Base-by-base conservation (phyloP, 2,888 invertebrate genomes). In the Notocelia uddmanniana region DNA sequence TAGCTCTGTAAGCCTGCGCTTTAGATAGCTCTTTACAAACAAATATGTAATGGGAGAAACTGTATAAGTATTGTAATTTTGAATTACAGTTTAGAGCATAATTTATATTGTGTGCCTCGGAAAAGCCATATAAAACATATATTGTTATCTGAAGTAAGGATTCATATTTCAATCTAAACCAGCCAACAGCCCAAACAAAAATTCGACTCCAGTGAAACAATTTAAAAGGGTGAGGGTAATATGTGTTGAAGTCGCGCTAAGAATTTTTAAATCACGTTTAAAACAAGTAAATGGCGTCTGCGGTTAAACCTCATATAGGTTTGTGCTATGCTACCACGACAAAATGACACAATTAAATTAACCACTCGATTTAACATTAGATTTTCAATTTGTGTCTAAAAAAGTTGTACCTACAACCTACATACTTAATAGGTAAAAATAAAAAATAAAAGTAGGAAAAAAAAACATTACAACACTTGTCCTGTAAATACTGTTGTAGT, bases 231-330 rank as follows among this genome's bases (percentile, higher is more conserved):
- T 26, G 54, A 66, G 34, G 62, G 26, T 26, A 57, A 31, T 18
- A 31, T 21, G 21, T 54, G 54, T 71, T 21, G 31, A 67, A 67
- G 55, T 67, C 37, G 48, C 21, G 45, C 15, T 60, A 48, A 55
- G 71, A 72, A 72, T 72, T 71, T 71, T 67, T 55, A 55, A 60
- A 72, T 72, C 67, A 67, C 60, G 48, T 34, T 48, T 31, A 18
- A 54, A 67, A 55, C 60, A 60, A 60, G 67, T 67, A 67, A 67
- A 67, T 57, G 15, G 67, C 41, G 55, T 59, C 60, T 71, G 71
- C 67, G 71, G 71, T 67, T 31, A 18, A 26, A 67, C 34, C 71
- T 45, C 52, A 62, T 60, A 72, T 62, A 60, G 67, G 55, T 67
- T 59, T 66, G 48, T 48, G 57, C 31, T 59, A 26, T 50, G 50